Percentiles rank a stretch among this genome's conserved stretches.
Evolutionary conservation across 2,113 vertebrate species (phyloP).

Genomic region (Proterorhinus semilunaris): DNA sequence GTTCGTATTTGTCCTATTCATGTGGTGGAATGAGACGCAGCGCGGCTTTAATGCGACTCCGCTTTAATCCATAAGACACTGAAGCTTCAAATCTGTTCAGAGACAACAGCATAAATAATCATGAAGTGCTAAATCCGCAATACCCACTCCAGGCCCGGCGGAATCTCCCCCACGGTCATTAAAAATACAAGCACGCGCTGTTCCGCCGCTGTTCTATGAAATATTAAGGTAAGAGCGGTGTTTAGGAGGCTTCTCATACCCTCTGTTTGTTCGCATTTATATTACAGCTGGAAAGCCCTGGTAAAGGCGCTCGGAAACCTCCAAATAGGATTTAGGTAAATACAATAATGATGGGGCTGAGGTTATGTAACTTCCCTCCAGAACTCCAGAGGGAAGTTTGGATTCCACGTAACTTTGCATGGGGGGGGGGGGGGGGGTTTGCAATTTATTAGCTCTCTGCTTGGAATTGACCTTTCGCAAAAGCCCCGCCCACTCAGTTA

Average conservation of each 20-base stretch:
- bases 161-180: constrained; percentile 41
- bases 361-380: no score
- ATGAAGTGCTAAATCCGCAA: constrained; percentile 42
- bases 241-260: constrained; percentile 18
- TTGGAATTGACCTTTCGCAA: no score
- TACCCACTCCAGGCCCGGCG: constrained; percentile 26
- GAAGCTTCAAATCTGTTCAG: constrained; percentile 29
- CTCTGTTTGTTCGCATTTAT: constrained; percentile 32
- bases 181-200: constrained; percentile 52
- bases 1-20: no score
- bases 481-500: no score
- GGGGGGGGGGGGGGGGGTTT: no score
- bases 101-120: constrained; percentile 54
- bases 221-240: constrained; percentile 47
- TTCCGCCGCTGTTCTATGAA: constrained; percentile 40
- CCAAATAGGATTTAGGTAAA: constrained; percentile 3
- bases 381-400: no score
- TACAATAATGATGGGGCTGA: background rate
- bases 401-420: no score
- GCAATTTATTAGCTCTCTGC: no score
- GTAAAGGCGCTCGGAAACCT: constrained; percentile 8
- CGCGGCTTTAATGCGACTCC: background rate
- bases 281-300: constrained; percentile 23
- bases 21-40: no score
- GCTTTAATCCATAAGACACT: constrained; percentile 13